Percentiles rank a stretch among this genome's conserved stretches.
These are phyloP conservation scores for Cheilosia scutellata DNA, from an alignment of 2,888 invertebrate species.

Conservation along the genomic window DNA sequence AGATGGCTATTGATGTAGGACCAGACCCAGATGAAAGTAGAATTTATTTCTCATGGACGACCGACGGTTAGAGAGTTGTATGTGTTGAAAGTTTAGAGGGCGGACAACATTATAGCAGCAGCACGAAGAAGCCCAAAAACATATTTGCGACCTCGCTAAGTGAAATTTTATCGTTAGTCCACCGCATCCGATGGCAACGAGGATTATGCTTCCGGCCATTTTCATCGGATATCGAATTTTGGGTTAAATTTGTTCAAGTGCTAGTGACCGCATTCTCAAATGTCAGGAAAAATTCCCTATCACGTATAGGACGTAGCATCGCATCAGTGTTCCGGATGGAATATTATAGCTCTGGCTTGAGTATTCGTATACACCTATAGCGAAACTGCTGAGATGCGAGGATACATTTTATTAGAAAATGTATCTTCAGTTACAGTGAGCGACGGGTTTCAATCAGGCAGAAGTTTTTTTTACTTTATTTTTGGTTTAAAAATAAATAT, in stretches of 20 bases:
- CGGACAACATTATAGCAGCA: background rate
- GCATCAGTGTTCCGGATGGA: conserved; percentile 43
- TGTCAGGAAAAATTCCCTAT: conserved; percentile 25
- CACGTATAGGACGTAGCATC: conserved; percentile 20
- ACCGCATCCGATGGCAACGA: conserved; percentile 52
- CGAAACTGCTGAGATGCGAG: conserved; percentile 4
- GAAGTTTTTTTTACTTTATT: background rate
- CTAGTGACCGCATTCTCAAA: conserved; percentile 35
- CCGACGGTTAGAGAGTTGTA: conserved; percentile 9
- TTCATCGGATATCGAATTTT: conserved; percentile 70
- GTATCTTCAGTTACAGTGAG: conserved; percentile 1
- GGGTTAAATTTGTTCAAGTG: conserved; percentile 58
- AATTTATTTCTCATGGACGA: conserved; percentile 53
- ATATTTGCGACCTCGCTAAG: conserved; percentile 60
- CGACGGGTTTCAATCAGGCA: background rate
- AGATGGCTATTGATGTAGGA: background rate
- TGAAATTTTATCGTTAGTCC: conserved; percentile 65
- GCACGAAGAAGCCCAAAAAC: conserved; percentile 8
- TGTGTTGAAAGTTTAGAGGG: conserved; percentile 9
- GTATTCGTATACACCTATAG: background rate
- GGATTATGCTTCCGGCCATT: conserved; percentile 66
- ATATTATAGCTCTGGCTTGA: conserved; percentile 12
- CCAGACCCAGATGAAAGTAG: conserved; percentile 24
- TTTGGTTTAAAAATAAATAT: no score
- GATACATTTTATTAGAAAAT: background rate